Conservation (phyloP, 2,113 vertebrate genomes). For the Eleginops maclovinus region DNA sequence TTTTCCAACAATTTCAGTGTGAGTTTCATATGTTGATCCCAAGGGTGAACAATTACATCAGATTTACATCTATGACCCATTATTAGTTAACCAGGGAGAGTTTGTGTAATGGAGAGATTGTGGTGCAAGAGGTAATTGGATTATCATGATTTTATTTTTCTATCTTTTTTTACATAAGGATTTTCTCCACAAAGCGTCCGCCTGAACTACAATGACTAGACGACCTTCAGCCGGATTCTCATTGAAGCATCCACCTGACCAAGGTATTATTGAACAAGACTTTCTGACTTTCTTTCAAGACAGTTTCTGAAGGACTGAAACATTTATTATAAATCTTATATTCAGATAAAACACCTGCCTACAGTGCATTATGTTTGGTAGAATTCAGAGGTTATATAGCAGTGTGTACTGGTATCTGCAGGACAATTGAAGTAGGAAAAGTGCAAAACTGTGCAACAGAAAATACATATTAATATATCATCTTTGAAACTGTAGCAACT, state of each 20-base stretch:
- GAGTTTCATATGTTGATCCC: constrained; percentile 35
- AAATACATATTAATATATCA: neutral
- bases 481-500: constrained; percentile 4
- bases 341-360: neutral
- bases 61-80: constrained; percentile 46
- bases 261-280: constrained; percentile 13
- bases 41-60: constrained; percentile 50
- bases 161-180: constrained; percentile 16
- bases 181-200: constrained; percentile 20
- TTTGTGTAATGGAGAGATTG: constrained; percentile 11
- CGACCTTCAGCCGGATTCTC: constrained; percentile 4
- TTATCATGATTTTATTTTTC: constrained; percentile 30
- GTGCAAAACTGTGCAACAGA: constrained; percentile 4
- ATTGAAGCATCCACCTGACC: constrained; percentile 7
- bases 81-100: constrained; percentile 37
- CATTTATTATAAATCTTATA: neutral
- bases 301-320: too few species aligned
- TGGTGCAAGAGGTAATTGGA: too few species aligned
- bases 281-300: neutral
- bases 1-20: constrained; percentile 51
- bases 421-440: neutral
- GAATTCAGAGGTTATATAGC: constrained; percentile 4
- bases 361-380: constrained; percentile 5
- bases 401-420: constrained; percentile 2
- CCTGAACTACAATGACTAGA: neutral